phyloP scores from a whole-genome alignment of 2,113 vertebrate genomes.

The Pedetes capensis region DNA sequence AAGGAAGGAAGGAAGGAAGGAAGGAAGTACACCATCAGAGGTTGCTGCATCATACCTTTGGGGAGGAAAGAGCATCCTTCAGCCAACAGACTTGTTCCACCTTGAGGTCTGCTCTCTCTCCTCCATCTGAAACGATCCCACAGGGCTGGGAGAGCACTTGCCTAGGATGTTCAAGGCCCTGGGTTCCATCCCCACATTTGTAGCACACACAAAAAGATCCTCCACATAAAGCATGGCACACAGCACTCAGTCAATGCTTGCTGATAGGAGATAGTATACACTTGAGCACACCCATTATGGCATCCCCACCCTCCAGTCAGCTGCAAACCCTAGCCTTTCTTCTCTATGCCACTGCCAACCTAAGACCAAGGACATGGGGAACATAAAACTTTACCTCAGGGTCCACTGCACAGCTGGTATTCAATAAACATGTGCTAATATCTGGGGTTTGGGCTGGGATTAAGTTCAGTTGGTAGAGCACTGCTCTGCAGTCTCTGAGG shows the following conservation, averaged over 20 bases:
- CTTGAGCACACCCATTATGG: background rate
- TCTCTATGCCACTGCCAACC: too few species aligned
- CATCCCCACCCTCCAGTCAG: too few species aligned
- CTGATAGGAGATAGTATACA: background rate
- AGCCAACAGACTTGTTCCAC: background rate
- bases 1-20: too few species aligned
- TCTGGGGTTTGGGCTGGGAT: too few species aligned
- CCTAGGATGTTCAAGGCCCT: background rate
- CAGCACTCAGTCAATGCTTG: background rate
- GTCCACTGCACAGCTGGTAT: background rate
- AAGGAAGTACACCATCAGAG: background rate
- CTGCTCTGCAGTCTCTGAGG: too few species aligned
- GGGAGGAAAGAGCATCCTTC: background rate
- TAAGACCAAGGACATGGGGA: too few species aligned
- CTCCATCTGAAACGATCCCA: too few species aligned
- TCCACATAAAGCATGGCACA: accelerated
- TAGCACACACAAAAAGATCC: background rate
- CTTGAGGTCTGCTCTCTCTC: background rate
- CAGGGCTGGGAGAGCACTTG: background rate
- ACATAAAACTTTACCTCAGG: background rate
- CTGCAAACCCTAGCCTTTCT: background rate
- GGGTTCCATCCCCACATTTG: background rate
- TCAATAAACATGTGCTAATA: background rate
- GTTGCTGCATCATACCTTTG: background rate
- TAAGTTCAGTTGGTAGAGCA: too few species aligned